Evolutionary conservation across 2,888 invertebrate genomes (phyloP).

Genomic region (Phyllotreta cruciferae): DNA sequence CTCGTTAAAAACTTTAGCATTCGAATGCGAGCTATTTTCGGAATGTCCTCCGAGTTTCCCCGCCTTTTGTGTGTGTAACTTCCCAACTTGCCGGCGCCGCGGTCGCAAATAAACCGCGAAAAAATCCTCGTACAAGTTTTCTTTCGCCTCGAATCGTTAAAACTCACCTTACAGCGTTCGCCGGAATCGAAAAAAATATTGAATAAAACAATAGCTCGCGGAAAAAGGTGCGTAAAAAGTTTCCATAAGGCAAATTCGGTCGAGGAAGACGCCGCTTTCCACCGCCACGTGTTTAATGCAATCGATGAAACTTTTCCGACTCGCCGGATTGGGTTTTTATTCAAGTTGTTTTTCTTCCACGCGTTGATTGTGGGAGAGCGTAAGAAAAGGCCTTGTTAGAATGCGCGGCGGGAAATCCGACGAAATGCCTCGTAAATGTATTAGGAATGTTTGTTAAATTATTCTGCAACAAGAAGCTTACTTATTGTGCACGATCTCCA

Average conservation of each 20-base stretch:
- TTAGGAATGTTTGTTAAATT: too few relatives aligned
- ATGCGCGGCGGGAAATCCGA: not conserved
- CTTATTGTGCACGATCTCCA: too few relatives aligned
- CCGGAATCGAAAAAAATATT: constrained; percentile 33
- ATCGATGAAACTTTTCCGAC: constrained; percentile 33
- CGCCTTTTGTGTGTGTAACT: not conserved
- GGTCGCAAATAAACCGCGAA: constrained; percentile 14
- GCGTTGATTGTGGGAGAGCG: too few relatives aligned
- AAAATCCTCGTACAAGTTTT: constrained; percentile 23
- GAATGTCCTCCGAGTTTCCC: not conserved
- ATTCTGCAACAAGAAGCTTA: too few relatives aligned
- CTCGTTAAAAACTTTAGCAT: too few relatives aligned
- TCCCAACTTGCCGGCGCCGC: not conserved
- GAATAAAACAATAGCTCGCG: constrained; percentile 37
- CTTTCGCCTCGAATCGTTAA: constrained; percentile 31
- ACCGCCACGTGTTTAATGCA: constrained; percentile 40
- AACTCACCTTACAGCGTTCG: constrained; percentile 25
- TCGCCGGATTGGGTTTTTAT: constrained; percentile 1
- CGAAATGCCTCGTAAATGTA: too few relatives aligned
- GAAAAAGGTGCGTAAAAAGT: constrained; percentile 30
- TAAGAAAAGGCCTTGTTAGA: not conserved
- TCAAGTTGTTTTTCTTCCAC: too few relatives aligned
- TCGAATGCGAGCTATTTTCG: too few relatives aligned
- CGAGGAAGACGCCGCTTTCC: constrained; percentile 34
- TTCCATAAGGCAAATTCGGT: constrained; percentile 36